Evolutionary conservation across 1,140 invertebrate species (phyloP), one percentile per base, ranked within the genome.

Genomic region (Goniozus legneri): DNA sequence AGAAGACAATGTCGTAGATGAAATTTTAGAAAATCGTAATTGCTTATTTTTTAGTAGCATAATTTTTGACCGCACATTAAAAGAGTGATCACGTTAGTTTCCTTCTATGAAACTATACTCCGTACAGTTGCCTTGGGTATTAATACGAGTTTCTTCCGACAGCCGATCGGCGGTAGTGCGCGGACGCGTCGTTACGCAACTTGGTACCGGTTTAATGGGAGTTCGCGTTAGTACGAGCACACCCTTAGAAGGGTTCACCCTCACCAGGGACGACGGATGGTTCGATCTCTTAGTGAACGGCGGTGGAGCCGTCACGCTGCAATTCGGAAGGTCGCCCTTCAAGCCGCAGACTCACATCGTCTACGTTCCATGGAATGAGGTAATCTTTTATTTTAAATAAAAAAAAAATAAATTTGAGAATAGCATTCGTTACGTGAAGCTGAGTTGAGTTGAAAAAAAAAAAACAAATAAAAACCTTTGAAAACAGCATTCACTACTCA

Each of bases 251-350:
- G 95, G 95, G 1, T 97, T 95, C 71, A 98, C 95, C 0, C 76
- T 97, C 12, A 97, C 94, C 2, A 79, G 89, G 52, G 88, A 91
- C 55, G 90, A 92, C 60, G 91, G 91, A 32, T 92, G 93, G 86
- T 98, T 98, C 77, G 95, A 98, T 76, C 81, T 99, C 3, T 81
- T 98, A 60, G 95, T 98, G 12, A 98, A 98, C 74, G 95, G 96
- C 6, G 95, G 95, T 6, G 94, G 95, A 0, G 92, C 94, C 0
- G 91, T 98, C 0, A 96, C 90, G 0, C 75, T 98, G 10, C 89
- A 95, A 65, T 97, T 98, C 64, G 92, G 95, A 40, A 80, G 95
- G 47, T 87, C 91, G 27, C 94, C 94, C 0, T 97, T 97, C 72
- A 85, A 89, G 38, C 84, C 90, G 1, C 87, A 92, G 52, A 89